A percentile compares a stretch with the other conserved stretches of the same genome.
phyloP scores from a whole-genome alignment of 2,797 vertebrate genomes.

The Gouania willdenowi region DNA sequence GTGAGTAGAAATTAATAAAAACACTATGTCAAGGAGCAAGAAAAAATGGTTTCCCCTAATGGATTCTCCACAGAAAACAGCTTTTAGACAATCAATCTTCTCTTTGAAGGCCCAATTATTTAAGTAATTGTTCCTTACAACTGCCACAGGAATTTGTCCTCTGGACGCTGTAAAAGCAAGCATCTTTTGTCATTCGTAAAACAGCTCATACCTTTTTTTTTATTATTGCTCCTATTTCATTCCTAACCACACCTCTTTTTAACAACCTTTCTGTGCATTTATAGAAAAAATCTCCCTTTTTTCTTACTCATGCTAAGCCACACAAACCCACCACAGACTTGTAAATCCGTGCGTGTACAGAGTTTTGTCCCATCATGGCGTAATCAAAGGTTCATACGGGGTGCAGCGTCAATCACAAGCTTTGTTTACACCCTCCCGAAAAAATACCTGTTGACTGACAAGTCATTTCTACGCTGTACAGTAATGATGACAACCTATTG shows the following conservation, averaged over 20 bases:
- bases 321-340: background rate
- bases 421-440: conserved; percentile 49
- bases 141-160: conserved; percentile 78
- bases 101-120: conserved; percentile 80
- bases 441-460: conserved; percentile 62
- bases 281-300: conserved; percentile 58
- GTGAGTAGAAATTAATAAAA: conserved; percentile 81
- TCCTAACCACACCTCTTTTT: conserved; percentile 50
- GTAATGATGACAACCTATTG: conserved; percentile 25
- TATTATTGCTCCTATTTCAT: conserved; percentile 73
- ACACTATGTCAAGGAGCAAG: conserved; percentile 77
- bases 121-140: conserved; percentile 83
- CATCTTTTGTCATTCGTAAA: conserved; percentile 75
- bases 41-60: conserved; percentile 81
- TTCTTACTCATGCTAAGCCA: conserved; percentile 21
- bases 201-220: conserved; percentile 67
- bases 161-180: conserved; percentile 73
- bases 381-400: conserved; percentile 47
- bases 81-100: conserved; percentile 83
- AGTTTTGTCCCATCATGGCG: conserved; percentile 21
- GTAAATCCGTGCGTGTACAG: background rate
- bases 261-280: conserved; percentile 61
- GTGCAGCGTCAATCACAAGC: conserved; percentile 45
- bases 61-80: conserved; percentile 82
- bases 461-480: conserved; percentile 27